Evolutionary conservation across 2,888 invertebrate genomes (phyloP).

Genomic region (Mesorhabditis belari): DNA sequence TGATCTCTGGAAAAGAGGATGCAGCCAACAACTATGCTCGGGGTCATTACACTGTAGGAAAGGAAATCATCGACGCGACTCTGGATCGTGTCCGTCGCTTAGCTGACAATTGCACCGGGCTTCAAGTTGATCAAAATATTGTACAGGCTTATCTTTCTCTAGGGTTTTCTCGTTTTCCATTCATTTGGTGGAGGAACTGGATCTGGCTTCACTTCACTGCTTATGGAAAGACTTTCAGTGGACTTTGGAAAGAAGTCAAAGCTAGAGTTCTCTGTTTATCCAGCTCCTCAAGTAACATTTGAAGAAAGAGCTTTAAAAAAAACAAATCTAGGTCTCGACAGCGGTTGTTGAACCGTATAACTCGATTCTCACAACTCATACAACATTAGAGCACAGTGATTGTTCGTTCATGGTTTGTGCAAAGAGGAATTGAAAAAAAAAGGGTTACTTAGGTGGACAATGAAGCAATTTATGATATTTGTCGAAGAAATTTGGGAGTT

Average conservation of each 20-base stretch:
- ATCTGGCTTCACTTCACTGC: slow-evolving; percentile 76
- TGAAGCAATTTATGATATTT: no score
- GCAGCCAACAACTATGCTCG: no score
- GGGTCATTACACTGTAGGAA: slow-evolving; percentile 84
- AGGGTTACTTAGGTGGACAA: no score
- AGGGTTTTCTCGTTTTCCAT: slow-evolving; percentile 63
- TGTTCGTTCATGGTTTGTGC: slow-evolving; percentile 63
- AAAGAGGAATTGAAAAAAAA: no score
- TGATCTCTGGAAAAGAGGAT: slow-evolving; percentile 87
- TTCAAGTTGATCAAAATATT: no score
- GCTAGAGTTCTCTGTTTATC: slow-evolving; percentile 79
- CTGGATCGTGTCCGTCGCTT: slow-evolving; percentile 38
- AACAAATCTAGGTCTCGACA: no score
- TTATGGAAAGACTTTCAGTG: slow-evolving; percentile 75
- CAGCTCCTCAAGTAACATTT: slow-evolving; percentile 78
- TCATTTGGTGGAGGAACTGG: slow-evolving; percentile 66
- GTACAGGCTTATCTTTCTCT: no score
- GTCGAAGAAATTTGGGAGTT: slow-evolving; percentile 68
- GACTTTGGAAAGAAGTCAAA: slow-evolving; percentile 82
- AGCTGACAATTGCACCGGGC: slow-evolving; percentile 71
- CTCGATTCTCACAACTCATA: slow-evolving; percentile 87
- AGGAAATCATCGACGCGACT: slow-evolving; percentile 62
- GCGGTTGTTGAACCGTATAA: slow-evolving; percentile 78
- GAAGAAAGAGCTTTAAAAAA: no score
- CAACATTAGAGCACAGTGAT: slow-evolving; percentile 61